phyloP scores from a whole-genome alignment of 1,140 invertebrate species.

The Rhopalosiphum padi region DNA sequence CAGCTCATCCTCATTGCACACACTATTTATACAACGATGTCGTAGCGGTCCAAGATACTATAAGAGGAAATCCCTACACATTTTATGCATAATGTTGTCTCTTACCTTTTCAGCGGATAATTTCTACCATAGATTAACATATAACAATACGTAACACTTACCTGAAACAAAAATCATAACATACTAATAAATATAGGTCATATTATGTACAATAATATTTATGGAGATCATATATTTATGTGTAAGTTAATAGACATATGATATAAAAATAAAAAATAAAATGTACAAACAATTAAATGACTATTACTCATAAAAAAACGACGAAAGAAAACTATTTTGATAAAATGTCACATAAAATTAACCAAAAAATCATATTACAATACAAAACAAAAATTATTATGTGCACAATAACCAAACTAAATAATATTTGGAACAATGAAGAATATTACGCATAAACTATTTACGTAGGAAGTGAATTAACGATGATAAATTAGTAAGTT shows the following conservation, averaged over 20 bases:
- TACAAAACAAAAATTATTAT: neutral
- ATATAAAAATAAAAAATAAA: neutral
- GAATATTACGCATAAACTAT: neutral
- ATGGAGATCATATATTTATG: neutral
- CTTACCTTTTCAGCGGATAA: conserved; percentile 39
- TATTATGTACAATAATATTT: neutral
- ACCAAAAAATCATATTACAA: neutral
- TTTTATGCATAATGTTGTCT: conserved; percentile 40
- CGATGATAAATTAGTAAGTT: conserved; percentile 2
- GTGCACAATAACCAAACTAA: neutral
- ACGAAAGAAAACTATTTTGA: neutral
- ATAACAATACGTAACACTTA: conserved; percentile 34
- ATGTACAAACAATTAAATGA: neutral
- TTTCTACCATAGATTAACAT: conserved; percentile 8
- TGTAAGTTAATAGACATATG: neutral
- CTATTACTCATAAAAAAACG: neutral
- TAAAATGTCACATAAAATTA: neutral
- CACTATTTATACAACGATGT: neutral
- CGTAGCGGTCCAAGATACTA: neutral
- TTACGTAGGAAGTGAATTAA: conserved; percentile 18
- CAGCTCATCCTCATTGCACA: neutral
- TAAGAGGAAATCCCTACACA: neutral
- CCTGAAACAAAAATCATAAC: conserved; percentile 47
- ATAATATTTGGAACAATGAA: neutral
- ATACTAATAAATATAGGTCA: neutral